Evolutionary conservation across 2,113 vertebrate genomes (phyloP).

Genomic region (Trinectes maculatus): DNA sequence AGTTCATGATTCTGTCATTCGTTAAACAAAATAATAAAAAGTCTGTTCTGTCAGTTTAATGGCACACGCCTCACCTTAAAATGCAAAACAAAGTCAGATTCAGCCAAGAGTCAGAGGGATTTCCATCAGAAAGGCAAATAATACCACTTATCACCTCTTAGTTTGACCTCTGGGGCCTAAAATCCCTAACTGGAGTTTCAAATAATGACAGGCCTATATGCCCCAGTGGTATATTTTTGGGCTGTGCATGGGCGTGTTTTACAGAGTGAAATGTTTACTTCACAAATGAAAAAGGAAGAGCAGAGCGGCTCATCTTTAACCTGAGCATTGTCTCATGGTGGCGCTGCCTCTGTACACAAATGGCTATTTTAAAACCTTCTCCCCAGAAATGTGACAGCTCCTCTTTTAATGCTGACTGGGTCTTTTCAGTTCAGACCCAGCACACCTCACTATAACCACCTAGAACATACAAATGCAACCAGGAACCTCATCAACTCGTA

Average conservation of each 20-base stretch:
- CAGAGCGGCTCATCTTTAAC: slow-evolving; percentile 79
- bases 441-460: slow-evolving; percentile 1
- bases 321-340: slow-evolving; percentile 77
- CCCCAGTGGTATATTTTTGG: slow-evolving; percentile 16
- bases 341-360: slow-evolving; percentile 68
- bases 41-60: no score
- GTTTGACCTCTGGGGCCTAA: neutral
- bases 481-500: neutral
- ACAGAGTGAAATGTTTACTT: slow-evolving; percentile 76
- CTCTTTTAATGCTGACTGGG: slow-evolving; percentile 33
- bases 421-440: slow-evolving; percentile 24
- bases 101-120: neutral
- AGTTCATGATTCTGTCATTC: slow-evolving; percentile 1
- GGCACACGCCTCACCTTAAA: neutral
- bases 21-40: no score
- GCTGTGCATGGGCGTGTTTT: slow-evolving; percentile 57
- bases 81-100: neutral
- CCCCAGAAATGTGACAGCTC: slow-evolving; percentile 59
- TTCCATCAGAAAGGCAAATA: no score
- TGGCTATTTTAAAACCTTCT: slow-evolving; percentile 76
- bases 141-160: neutral
- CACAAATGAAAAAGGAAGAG: slow-evolving; percentile 75
- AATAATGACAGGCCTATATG: slow-evolving; percentile 2
- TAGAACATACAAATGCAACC: slow-evolving; percentile 21
- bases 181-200: neutral